Evolutionary conservation across 2,797 vertebrate species (phyloP).

Genomic region (Pseudochirops corinnae): DNA sequence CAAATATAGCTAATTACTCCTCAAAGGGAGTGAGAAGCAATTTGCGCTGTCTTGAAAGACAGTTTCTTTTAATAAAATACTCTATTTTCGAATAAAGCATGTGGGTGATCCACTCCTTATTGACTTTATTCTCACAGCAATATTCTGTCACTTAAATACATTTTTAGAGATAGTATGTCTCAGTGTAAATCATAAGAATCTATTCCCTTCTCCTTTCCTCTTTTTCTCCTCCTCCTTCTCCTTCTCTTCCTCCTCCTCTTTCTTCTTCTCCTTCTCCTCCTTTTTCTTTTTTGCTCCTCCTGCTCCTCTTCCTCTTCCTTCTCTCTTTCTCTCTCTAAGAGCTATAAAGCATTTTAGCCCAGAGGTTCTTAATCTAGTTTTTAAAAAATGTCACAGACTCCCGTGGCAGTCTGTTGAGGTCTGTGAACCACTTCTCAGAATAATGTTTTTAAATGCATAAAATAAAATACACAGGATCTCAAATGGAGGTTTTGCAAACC

Average conservation of each 20-base stretch:
- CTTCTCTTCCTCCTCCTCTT: too few relatives aligned
- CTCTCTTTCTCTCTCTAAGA: not conserved
- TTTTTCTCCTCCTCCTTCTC: accelerated
- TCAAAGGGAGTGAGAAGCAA: conserved; percentile 75
- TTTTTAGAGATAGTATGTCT: not conserved
- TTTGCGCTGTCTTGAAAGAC: conserved; percentile 78
- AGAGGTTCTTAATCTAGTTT: not conserved
- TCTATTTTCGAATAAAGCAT: conserved; percentile 53
- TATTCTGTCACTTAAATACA: conserved; percentile 12
- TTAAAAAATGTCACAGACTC: not conserved
- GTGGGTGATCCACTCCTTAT: conserved; percentile 25
- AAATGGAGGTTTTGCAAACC: not conserved
- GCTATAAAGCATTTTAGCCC: not conserved
- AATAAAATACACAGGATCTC: not conserved
- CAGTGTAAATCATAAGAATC: not conserved
- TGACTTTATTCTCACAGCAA: conserved; percentile 1
- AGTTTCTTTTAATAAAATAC: conserved; percentile 59
- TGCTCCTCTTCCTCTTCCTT: not conserved
- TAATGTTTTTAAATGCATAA: not conserved
- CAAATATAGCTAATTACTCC: conserved; percentile 83
- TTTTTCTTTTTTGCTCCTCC: accelerated
- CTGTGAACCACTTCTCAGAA: not conserved
- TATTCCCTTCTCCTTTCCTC: not conserved
- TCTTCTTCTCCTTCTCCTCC: not conserved
- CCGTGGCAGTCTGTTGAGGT: not conserved